phyloP scores from a whole-genome alignment of 2,888 invertebrate genomes.

The Galeopsomyia nigrocyanea region DNA sequence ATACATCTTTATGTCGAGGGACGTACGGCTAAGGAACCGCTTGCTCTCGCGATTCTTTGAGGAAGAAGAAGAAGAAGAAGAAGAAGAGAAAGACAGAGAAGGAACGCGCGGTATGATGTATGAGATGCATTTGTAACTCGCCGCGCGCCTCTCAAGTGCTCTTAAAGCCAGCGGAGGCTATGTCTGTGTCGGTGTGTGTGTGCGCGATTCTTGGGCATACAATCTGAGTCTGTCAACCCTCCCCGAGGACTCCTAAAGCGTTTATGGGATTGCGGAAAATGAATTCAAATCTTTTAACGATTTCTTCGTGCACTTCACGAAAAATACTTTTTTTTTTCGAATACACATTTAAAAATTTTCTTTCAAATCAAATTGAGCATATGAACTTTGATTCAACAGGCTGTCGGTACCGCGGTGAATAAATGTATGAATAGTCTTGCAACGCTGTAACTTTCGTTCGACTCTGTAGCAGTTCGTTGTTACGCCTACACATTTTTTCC shows the following conservation, averaged over 20 bases:
- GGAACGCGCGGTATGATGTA: slow-evolving; percentile 54
- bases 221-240: slow-evolving; percentile 21
- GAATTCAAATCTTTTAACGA: slow-evolving; percentile 23
- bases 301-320: neutral
- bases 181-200: neutral
- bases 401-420: too few relatives aligned
- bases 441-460: too few relatives aligned
- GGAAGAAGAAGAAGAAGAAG: slow-evolving; percentile 29
- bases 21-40: too few relatives aligned
- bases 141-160: slow-evolving; percentile 12
- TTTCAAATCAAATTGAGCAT: too few relatives aligned
- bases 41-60: too few relatives aligned
- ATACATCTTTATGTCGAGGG: slow-evolving; percentile 35
- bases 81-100: slow-evolving; percentile 34
- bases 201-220: slow-evolving; percentile 1
- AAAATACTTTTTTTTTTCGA: neutral
- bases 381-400: too few relatives aligned
- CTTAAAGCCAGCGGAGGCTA: neutral
- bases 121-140: slow-evolving; percentile 59
- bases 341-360: too few relatives aligned
- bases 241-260: slow-evolving; percentile 16
- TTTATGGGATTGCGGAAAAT: slow-evolving; percentile 17
- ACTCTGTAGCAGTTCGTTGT: neutral
- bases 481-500: slow-evolving; percentile 10
- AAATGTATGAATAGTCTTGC: too few relatives aligned